Evolutionary conservation across 2,113 vertebrate species (phyloP).

Genomic region (Tor tambroides): DNA sequence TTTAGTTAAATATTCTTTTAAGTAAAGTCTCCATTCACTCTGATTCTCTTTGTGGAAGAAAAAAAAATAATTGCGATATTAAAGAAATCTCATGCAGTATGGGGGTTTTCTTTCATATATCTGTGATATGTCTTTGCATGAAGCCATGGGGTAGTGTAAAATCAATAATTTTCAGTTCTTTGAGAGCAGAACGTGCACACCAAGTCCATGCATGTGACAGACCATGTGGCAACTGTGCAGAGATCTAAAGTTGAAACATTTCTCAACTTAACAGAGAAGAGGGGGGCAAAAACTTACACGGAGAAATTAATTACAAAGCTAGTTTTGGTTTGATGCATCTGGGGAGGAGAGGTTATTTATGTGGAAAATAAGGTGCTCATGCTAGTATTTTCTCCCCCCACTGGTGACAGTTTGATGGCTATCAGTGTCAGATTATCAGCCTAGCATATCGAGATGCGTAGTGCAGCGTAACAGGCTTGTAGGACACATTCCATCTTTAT

Average conservation of each 20-base stretch:
- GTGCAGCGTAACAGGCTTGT: slow-evolving; percentile 65
- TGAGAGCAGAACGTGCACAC: slow-evolving; percentile 40
- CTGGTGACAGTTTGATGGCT: slow-evolving; percentile 73
- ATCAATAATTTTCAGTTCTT: slow-evolving; percentile 29
- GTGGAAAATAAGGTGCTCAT: slow-evolving; percentile 59
- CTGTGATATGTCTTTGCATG: slow-evolving; percentile 1
- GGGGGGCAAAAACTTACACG: slow-evolving; percentile 43
- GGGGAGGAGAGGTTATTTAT: slow-evolving; percentile 70
- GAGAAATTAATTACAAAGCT: slow-evolving; percentile 69
- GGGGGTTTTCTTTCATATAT: not conserved
- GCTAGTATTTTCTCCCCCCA: slow-evolving; percentile 53
- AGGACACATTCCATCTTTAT: slow-evolving; percentile 74
- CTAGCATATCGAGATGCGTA: slow-evolving; percentile 70
- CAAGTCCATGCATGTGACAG: slow-evolving; percentile 31
- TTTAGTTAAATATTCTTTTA: not conserved
- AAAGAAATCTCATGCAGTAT: not conserved
- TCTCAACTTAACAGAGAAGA: slow-evolving; percentile 65
- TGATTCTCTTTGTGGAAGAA: not conserved
- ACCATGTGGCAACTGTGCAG: slow-evolving; percentile 30
- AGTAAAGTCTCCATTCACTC: not conserved
- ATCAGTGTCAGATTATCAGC: slow-evolving; percentile 72
- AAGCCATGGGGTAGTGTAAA: slow-evolving; percentile 12
- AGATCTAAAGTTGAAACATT: slow-evolving; percentile 59
- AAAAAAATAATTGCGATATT: not conserved
- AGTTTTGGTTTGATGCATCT: slow-evolving; percentile 62